Base-by-base conservation (phyloP, 1,140 invertebrate genomes). In the Cydia fagiglandana region DNA sequence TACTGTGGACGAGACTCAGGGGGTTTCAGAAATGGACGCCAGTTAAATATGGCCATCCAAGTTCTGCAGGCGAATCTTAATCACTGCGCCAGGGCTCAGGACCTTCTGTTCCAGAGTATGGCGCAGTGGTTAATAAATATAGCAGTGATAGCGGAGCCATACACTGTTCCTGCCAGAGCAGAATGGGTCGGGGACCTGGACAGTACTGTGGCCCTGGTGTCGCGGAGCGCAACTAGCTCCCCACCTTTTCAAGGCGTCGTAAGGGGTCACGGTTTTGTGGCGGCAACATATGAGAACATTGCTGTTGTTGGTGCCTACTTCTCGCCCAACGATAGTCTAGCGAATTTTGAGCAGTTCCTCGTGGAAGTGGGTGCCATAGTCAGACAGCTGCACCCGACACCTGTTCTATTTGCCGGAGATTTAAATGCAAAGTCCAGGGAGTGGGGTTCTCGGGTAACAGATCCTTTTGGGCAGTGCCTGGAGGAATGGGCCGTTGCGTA, bases 111-210 rank as follows among this genome's bases (percentile, higher is more conserved):
- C 4, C 94, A 84, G 24, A 95, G 78, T 79, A 95, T 95, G 3
- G 94, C 90, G 50, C 93, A 84, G 79, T 93, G 90, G 93, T 94
- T 95, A 76, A 94, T 94, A 41, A 90, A 88, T 20, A 89, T 92
- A 0, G 94, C 91, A 7, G 87, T 90, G n/a, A 94, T 76, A 0
- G 77, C 75, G 0, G 75, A 76, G 47, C 75, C 75, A 0, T 76
- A 76, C 15, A 34, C 28, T 24, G 75, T 76, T 2, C 75, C 75
- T 0, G 0, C 64, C 30, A 5, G 41, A 20, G 20, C 3, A 6
- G 34, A 7, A 3, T 64, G 74, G 74, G 13, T 47, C 17, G 64
- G 20, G 2, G 64, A 74, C 12, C 5, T 47, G 1, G 77, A 77
- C n/a, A 70, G 76, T 38, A 17, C 24, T 1, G 75, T 73, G 15